Evolutionary conservation across 2,113 vertebrate genomes (phyloP), one percentile per base, ranked within the genome.

Genomic region (Nothoprocta perdicaria): DNA sequence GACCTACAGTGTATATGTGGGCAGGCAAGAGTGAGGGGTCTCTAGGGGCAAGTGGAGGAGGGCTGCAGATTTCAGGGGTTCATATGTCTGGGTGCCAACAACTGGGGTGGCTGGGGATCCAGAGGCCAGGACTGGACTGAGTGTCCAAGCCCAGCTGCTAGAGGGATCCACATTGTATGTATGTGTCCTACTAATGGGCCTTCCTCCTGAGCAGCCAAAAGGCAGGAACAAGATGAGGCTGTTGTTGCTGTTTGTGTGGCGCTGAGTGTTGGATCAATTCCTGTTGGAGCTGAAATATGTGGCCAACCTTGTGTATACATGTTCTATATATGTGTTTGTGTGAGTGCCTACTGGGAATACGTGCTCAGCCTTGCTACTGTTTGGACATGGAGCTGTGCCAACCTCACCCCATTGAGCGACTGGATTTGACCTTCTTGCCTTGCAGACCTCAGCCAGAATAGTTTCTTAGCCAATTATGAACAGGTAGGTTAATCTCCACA

Each of bases 401-500:
- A 57, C 53, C 27, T 57, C 53, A 31, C 29, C 53, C 53, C 53
- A 57, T 18, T 57, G 14, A 8, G 52, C 5, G 9, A 53, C 52
- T 53, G 53, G 15, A 15, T 55, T 17, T 57, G 53, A 29, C 53
- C 53, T 31, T 57, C 53, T 57, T 57, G 53, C 53, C 27, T 18
- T 31, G 16, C 27, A 57, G 53, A 31, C 53, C 53, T 35, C 58
- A 86, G 81, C 33, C 69, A 63, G 21, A 60, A 48, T 26, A 57
- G 40, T 73, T 94, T 61, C 58, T 94, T 75, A 91, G 84, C 1
- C 3, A 65, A 83, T 80, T 92, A 40, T 9, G 33, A 88, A 55
- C n/a, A 65, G 67, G 78, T 79, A 62, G 15, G 72, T 86, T 92
- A 79, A 84, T 58, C 83, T 84, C 60, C 74, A 89, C 75, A 80